Evolutionary conservation across 2,888 invertebrate genomes (phyloP).

Genomic region (Ptychoptera albimana): DNA sequence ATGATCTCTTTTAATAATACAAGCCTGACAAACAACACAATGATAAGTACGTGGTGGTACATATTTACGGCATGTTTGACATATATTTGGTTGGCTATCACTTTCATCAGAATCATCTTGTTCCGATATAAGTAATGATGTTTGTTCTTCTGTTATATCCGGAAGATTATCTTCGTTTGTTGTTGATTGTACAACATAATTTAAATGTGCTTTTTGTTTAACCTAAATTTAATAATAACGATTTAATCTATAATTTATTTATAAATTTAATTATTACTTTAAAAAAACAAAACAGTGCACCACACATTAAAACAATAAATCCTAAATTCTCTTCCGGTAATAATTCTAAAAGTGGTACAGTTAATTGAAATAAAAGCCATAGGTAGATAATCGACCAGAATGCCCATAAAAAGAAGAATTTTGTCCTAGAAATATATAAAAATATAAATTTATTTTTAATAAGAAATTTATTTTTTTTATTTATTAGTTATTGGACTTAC

Average conservation of each 20-base stretch:
- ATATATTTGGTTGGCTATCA: conserved; percentile 26
- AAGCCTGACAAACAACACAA: conserved; percentile 68
- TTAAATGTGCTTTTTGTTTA: conserved; percentile 19
- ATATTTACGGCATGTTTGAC: conserved; percentile 42
- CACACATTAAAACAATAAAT: conserved; percentile 34
- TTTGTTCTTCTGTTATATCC: conserved; percentile 20
- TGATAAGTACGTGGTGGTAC: conserved; percentile 57
- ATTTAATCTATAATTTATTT: neutral
- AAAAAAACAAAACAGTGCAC: conserved; percentile 31
- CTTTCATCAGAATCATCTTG: conserved; percentile 14
- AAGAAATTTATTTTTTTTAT: too few relatives aligned
- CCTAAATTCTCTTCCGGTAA: conserved; percentile 45
- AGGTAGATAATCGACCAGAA: conserved; percentile 48
- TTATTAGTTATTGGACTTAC: too few relatives aligned
- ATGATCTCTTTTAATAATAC: conserved; percentile 60
- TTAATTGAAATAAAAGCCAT: conserved; percentile 52
- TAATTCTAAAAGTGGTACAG: conserved; percentile 57
- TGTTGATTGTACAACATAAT: conserved; percentile 19
- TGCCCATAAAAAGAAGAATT: conserved; percentile 63
- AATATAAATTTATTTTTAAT: neutral
- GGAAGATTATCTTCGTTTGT: conserved; percentile 23
- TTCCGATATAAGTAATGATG: conserved; percentile 18
- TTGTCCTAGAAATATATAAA: too few relatives aligned
- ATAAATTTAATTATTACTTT: conserved; percentile 12
- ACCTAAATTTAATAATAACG: conserved; percentile 17